These are phyloP conservation scores for Antheraea mylitta DNA, from an alignment of 1,140 invertebrate genomes.

Conservation along the genomic window DNA sequence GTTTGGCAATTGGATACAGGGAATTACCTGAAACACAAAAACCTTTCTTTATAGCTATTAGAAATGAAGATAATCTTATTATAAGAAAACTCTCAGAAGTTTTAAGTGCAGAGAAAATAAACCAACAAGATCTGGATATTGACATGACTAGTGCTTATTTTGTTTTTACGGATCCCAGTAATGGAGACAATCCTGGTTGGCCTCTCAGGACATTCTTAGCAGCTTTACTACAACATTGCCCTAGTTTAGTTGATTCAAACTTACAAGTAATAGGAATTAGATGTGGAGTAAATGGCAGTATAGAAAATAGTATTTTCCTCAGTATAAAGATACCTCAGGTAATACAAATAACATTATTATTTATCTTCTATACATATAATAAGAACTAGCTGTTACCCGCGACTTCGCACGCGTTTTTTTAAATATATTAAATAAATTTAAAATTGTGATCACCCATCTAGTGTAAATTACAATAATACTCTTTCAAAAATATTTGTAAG, in stretches of 20 bases:
- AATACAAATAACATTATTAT: slow-evolving; percentile 9
- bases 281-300: slow-evolving; percentile 56
- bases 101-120: slow-evolving; percentile 49
- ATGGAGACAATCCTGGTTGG: slow-evolving; percentile 88
- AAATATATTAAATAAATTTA: too few relatives aligned
- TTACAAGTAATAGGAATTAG: slow-evolving; percentile 79
- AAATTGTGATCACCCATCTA: too few relatives aligned
- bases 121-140: slow-evolving; percentile 32
- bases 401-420: too few relatives aligned
- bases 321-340: slow-evolving; percentile 62
- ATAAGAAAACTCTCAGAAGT: slow-evolving; percentile 71
- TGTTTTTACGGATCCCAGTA: slow-evolving; percentile 91
- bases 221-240: slow-evolving; percentile 83
- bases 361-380: too few relatives aligned
- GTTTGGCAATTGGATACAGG: slow-evolving; percentile 67
- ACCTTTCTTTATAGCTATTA: slow-evolving; percentile 78
- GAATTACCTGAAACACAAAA: slow-evolving; percentile 73
- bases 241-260: slow-evolving; percentile 59
- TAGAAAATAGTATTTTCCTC: slow-evolving; percentile 67
- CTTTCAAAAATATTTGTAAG: too few relatives aligned
- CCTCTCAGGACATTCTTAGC: slow-evolving; percentile 90
- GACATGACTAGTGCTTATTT: slow-evolving; percentile 81
- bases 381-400: too few relatives aligned
- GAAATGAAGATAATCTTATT: slow-evolving; percentile 49
- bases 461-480: too few relatives aligned